Evolutionary conservation across 2,113 vertebrate genomes (phyloP).

Genomic region (Cyprinodon variegatus): DNA sequence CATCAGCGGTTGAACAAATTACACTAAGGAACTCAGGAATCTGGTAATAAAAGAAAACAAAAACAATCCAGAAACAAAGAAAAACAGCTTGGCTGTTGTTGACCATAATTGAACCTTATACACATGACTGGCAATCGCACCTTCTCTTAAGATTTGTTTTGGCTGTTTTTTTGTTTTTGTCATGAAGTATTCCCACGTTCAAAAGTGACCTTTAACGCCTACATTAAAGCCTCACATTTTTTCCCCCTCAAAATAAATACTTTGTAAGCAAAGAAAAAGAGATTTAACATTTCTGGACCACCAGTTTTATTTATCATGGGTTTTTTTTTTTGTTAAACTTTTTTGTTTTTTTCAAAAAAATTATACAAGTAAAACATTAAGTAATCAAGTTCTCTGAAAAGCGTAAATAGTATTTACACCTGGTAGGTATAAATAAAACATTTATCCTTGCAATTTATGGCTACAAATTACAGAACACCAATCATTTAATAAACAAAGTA

Average conservation of each 20-base stretch:
- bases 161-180: background rate
- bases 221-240: background rate
- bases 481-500: too few relatives aligned
- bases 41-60: background rate
- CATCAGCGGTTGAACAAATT: background rate
- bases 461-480: too few relatives aligned
- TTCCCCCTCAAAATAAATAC: background rate
- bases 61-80: background rate
- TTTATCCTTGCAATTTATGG: too few relatives aligned
- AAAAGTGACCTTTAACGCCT: background rate
- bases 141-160: background rate
- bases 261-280: background rate
- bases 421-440: too few relatives aligned
- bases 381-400: too few relatives aligned
- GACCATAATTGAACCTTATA: background rate
- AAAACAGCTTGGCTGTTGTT: background rate
- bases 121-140: background rate
- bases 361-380: too few relatives aligned
- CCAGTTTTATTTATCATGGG: background rate
- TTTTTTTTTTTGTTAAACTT: too few relatives aligned
- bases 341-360: too few relatives aligned
- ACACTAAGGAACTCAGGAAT: conserved; percentile 7
- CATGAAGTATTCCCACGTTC: background rate
- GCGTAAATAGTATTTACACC: too few relatives aligned
- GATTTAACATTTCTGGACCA: background rate